Conservation (phyloP, 2,113 vertebrate genomes). For the Malaclemys terrapin region DNA sequence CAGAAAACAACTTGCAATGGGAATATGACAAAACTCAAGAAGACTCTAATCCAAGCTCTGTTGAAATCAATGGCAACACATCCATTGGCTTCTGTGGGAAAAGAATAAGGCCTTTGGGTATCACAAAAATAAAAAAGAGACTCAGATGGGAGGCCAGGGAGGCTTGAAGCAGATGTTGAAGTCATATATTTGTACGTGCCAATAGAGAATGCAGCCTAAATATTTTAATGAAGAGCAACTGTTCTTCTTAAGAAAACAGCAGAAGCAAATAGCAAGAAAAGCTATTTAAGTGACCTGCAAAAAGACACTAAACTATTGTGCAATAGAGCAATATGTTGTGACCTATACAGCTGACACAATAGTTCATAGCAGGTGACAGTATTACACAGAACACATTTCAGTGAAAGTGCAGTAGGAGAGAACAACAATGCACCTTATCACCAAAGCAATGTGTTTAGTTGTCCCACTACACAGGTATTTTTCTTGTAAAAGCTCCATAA, state of each 20-base stretch:
- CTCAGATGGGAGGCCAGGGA: background rate
- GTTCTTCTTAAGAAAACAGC: background rate
- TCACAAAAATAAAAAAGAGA: background rate
- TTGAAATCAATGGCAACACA: background rate
- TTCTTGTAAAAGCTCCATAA: background rate
- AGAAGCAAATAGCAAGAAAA: background rate
- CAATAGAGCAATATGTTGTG: background rate
- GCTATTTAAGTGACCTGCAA: background rate
- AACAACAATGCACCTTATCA: background rate
- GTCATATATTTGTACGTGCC: background rate
- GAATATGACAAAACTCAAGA: background rate
- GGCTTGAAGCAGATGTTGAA: background rate
- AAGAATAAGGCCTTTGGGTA: background rate
- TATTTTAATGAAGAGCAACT: background rate
- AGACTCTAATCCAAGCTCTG: rapidly evolving
- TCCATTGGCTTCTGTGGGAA: background rate
- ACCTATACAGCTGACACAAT: background rate
- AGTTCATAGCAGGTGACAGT: rapidly evolving
- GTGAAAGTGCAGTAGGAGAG: background rate
- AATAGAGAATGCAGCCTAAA: background rate
- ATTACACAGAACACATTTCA: background rate
- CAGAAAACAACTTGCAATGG: background rate
- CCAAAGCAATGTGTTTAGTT: background rate
- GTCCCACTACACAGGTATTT: rapidly evolving
- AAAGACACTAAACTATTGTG: background rate